phyloP scores from a whole-genome alignment of 2,797 vertebrate genomes.

The Novumbra hubbsi region DNA sequence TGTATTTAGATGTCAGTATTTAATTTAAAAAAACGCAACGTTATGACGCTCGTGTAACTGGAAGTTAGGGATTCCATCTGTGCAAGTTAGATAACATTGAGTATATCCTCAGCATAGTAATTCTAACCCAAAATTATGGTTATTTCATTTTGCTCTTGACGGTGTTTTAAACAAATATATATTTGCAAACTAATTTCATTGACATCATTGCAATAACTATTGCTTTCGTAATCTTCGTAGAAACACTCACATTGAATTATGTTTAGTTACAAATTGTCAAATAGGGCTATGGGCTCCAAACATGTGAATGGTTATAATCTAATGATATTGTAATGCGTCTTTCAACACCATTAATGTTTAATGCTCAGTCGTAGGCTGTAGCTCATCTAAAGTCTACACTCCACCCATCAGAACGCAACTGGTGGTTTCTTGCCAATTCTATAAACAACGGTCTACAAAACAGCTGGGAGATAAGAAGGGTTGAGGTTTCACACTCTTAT shows the following conservation, averaged over 20 bases:
- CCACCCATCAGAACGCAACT: not conserved
- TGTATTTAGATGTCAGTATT: not conserved
- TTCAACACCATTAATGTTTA: not conserved
- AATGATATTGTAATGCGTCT: not conserved
- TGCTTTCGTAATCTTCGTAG: not conserved
- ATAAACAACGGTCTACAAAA: slow-evolving; percentile 46
- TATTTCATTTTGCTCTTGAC: not conserved
- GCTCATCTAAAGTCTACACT: not conserved
- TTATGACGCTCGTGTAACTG: not conserved
- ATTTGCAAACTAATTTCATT: not conserved
- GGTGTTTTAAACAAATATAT: not conserved
- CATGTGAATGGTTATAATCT: not conserved
- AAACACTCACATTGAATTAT: not conserved
- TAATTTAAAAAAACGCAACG: not conserved
- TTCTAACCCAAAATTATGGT: not conserved
- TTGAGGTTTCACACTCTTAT: slow-evolving; percentile 67
- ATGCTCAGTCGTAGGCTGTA: not conserved
- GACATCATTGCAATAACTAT: not conserved
- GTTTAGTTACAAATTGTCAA: not conserved
- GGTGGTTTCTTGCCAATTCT: not conserved
- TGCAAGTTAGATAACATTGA: not conserved
- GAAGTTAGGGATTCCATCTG: not conserved
- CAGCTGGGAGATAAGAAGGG: slow-evolving; percentile 70
- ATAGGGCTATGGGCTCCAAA: not conserved
- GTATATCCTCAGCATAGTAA: not conserved